Conservation (phyloP, 2,113 vertebrate genomes). For the Calyptommatus sinebrachiatus region DNA sequence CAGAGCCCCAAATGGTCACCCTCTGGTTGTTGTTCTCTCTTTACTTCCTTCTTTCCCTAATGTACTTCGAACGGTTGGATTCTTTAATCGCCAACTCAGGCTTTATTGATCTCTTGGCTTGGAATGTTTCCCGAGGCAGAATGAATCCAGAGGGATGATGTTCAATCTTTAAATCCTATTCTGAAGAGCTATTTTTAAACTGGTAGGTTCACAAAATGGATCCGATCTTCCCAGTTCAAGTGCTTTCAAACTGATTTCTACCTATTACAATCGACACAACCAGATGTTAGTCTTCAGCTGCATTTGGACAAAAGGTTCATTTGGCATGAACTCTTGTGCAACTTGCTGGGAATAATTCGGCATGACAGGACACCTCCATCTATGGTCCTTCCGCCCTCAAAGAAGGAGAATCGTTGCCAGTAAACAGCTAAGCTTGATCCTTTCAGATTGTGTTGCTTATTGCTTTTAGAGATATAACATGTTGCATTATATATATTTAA, state of each 20-base stretch:
- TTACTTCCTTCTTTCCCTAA: not conserved
- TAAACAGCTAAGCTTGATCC: not conserved
- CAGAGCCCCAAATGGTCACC: not conserved
- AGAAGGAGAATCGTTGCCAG: not conserved
- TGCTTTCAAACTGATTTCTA: conserved; percentile 42
- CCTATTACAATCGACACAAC: conserved; percentile 16
- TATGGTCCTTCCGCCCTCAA: conserved; percentile 19
- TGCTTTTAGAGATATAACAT: not conserved
- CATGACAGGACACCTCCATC: conserved; percentile 26
- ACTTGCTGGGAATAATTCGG: conserved; percentile 22
- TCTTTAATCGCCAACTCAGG: conserved; percentile 53
- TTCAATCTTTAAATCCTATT: conserved; percentile 63
- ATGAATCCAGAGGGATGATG: conserved; percentile 57
- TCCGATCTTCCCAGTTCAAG: conserved; percentile 26
- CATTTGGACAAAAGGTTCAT: conserved; percentile 22
- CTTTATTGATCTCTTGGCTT: conserved; percentile 47
- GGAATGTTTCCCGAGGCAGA: conserved; percentile 60
- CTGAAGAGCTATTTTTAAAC: conserved; percentile 58
- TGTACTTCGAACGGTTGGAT: conserved; percentile 37
- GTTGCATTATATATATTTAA: not conserved
- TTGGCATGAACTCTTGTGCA: conserved; percentile 10
- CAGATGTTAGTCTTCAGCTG: conserved; percentile 14
- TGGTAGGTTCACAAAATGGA: conserved; percentile 50
- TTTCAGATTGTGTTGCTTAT: not conserved
- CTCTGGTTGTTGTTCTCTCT: not conserved